Conservation (phyloP, 1,140 invertebrate genomes). For the Drosophila albomicans region DNA sequence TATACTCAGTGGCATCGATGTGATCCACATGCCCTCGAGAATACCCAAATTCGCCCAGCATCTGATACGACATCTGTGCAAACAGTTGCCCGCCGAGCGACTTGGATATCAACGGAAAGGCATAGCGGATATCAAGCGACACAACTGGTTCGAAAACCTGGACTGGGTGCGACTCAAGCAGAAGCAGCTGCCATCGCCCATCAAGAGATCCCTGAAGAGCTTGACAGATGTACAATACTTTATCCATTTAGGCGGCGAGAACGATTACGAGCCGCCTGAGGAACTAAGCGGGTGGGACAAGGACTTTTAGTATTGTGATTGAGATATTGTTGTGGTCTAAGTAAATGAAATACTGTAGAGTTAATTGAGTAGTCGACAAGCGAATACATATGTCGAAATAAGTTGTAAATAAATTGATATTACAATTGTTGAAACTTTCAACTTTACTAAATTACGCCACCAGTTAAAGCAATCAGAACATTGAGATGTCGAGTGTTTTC, state of each 20-base stretch:
- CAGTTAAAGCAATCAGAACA: not conserved
- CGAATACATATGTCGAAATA: slow-evolving; percentile 3
- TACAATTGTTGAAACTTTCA: slow-evolving; percentile 1
- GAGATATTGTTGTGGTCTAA: slow-evolving; percentile 1
- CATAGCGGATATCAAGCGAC: slow-evolving; percentile 96
- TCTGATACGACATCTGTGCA: slow-evolving; percentile 95
- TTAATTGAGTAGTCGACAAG: slow-evolving; percentile 1
- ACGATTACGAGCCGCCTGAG: slow-evolving; percentile 87
- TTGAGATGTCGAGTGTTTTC: too few relatives aligned
- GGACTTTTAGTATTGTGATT: slow-evolving; percentile 86
- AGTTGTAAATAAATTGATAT: slow-evolving; percentile 35
- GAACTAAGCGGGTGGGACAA: slow-evolving; percentile 90
- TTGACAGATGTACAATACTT: slow-evolving; percentile 89
- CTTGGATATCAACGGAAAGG: slow-evolving; percentile 96
- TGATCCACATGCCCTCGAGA: slow-evolving; percentile 92
- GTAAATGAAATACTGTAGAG: not conserved
- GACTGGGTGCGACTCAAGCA: slow-evolving; percentile 94
- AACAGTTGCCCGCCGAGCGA: slow-evolving; percentile 95
- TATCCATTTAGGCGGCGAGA: slow-evolving; percentile 87
- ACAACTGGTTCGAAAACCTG: slow-evolving; percentile 97
- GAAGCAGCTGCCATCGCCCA: slow-evolving; percentile 89
- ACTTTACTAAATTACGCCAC: not conserved
- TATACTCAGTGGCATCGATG: slow-evolving; percentile 95
- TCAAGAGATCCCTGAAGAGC: slow-evolving; percentile 90
- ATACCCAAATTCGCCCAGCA: slow-evolving; percentile 92